A percentile compares a stretch with the other conserved stretches of the same genome.
Conservation (phyloP, 1,140 invertebrate genomes). For the Drosophila mojavensis region DNA sequence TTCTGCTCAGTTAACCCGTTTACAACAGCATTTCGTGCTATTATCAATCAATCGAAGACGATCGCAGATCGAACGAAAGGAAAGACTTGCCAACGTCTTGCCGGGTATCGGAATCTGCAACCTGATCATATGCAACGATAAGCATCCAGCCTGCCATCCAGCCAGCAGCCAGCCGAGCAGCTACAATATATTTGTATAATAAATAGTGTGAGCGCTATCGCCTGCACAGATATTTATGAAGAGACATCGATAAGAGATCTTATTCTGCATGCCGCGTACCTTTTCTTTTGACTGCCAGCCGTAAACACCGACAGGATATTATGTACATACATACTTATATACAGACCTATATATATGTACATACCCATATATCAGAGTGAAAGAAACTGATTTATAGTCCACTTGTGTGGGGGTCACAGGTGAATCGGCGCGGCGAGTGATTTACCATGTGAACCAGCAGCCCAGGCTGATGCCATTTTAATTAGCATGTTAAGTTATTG, state of each 20-base stretch:
- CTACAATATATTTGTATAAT: conserved; percentile 77
- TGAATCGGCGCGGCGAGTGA: conserved; percentile 38
- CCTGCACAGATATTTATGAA: conserved; percentile 68
- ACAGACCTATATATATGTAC: background rate
- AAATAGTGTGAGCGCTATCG: conserved; percentile 78
- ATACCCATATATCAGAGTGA: background rate
- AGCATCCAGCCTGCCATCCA: conserved; percentile 48
- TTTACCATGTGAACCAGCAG: conserved; percentile 40
- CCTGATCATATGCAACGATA: conserved; percentile 73
- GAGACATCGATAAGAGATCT: conserved; percentile 73
- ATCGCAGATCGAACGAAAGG: conserved; percentile 60
- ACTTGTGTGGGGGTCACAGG: conserved; percentile 58
- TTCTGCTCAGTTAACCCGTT: conserved; percentile 59
- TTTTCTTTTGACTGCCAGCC: conserved; percentile 36
- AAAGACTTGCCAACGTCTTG: conserved; percentile 42
- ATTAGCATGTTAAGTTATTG: conserved; percentile 69
- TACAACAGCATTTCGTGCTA: conserved; percentile 77
- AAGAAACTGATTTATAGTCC: background rate
- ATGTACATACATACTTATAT: conserved; percentile 31
- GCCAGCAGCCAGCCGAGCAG: conserved; percentile 11
- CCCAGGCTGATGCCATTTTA: conserved; percentile 52
- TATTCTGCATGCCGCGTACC: conserved; percentile 63
- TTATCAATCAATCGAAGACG: conserved; percentile 77
- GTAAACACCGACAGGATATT: conserved; percentile 74
- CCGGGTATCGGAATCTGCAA: conserved; percentile 45